These are phyloP conservation scores for Papilio aristodemus DNA, from an alignment of 1,140 invertebrate species.

Conservation along the genomic window DNA sequence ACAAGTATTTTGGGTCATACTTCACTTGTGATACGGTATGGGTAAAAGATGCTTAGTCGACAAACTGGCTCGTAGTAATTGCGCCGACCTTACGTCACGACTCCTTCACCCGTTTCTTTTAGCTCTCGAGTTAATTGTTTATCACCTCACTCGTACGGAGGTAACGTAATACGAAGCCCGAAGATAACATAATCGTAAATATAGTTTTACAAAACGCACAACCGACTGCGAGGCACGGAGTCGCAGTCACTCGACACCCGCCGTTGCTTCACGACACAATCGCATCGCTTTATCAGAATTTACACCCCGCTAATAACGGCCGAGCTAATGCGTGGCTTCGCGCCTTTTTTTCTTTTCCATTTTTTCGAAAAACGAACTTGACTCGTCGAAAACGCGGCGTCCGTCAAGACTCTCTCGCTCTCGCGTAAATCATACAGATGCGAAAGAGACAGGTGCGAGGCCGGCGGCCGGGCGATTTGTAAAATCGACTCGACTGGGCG, in stretches of 20 bases:
- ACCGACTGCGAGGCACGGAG: constrained; percentile 55
- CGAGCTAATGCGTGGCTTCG: constrained; percentile 53
- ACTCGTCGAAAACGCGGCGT: constrained; percentile 49
- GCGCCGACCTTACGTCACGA: too few relatives aligned
- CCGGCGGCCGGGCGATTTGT: constrained; percentile 68
- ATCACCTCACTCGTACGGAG: constrained; percentile 50
- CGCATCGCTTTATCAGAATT: constrained; percentile 70
- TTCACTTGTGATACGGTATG: too few relatives aligned
- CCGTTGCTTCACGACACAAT: constrained; percentile 54
- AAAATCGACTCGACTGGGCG: constrained; percentile 67
- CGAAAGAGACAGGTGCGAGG: constrained; percentile 76
- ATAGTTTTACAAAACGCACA: constrained; percentile 63
- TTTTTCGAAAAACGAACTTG: constrained; percentile 51
- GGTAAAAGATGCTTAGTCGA: too few relatives aligned
- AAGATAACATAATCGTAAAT: constrained; percentile 71
- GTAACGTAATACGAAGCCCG: constrained; percentile 68
- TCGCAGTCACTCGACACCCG: constrained; percentile 53
- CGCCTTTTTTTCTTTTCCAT: constrained; percentile 22
- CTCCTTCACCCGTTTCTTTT: constrained; percentile 56
- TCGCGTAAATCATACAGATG: constrained; percentile 76
- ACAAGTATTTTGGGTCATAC: too few relatives aligned
- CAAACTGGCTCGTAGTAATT: too few relatives aligned
- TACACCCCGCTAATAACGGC: constrained; percentile 56
- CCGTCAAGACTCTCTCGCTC: constrained; percentile 75
- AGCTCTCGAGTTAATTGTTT: constrained; percentile 53